Conservation (phyloP, 2,113 vertebrate species). For the Neogale vison region DNA sequence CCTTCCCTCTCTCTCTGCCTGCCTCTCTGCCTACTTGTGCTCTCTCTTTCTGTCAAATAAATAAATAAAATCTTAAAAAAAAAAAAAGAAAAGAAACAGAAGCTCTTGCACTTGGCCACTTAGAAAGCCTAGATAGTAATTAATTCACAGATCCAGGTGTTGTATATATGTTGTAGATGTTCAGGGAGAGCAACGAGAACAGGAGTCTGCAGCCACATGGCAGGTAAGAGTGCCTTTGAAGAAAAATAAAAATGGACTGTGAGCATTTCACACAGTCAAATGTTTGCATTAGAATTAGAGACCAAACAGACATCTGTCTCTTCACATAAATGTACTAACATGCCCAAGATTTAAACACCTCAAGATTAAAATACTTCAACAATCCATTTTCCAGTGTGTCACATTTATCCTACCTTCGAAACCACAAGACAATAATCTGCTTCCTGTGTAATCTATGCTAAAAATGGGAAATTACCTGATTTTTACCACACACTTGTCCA, state of each 20-base stretch:
- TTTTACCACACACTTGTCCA: not conserved
- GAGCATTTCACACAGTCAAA: not conserved
- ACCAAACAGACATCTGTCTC: not conserved
- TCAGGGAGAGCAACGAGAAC: not conserved
- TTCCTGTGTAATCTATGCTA: conserved; percentile 9
- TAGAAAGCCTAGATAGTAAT: not conserved
- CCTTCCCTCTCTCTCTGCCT: too few species aligned
- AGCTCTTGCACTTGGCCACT: not conserved
- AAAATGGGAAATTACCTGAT: not conserved
- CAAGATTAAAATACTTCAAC: not conserved
- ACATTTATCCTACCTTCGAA: not conserved
- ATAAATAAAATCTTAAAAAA: too few species aligned
- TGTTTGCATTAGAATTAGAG: not conserved
- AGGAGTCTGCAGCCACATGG: not conserved
- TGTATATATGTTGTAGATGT: too few species aligned
- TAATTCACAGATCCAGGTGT: not conserved
- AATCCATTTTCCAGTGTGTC: not conserved
- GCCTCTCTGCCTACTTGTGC: too few species aligned
- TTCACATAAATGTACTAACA: not conserved
- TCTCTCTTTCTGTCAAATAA: too few species aligned
- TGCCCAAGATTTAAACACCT: not conserved
- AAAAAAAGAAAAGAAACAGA: not conserved
- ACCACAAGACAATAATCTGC: not conserved
- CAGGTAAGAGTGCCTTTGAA: not conserved
- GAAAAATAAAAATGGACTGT: not conserved